Evolutionary conservation across 2,113 vertebrate genomes (phyloP).

Genomic region (Vireo altiloquus): DNA sequence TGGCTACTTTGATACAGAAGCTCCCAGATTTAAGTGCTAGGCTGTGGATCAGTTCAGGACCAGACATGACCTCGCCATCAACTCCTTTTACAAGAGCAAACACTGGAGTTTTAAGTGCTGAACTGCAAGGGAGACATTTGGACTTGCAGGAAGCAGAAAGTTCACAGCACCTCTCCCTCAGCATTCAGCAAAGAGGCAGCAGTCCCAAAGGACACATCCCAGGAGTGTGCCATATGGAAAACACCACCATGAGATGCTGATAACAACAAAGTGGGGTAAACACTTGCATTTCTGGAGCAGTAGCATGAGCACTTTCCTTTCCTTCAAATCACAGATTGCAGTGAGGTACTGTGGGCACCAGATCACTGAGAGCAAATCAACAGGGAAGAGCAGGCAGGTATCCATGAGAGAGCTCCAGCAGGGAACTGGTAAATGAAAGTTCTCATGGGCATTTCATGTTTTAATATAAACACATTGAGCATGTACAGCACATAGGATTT

Average conservation of each 20-base stretch:
- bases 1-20: background rate
- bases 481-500: background rate
- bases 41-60: background rate
- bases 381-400: background rate
- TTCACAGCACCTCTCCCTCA: background rate
- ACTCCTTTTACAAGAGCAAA: background rate
- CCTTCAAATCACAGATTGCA: background rate
- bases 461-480: background rate
- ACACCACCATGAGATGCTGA: background rate
- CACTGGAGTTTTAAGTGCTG: background rate
- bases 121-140: background rate
- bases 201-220: background rate
- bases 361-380: background rate
- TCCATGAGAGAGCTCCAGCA: background rate
- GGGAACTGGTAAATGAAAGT: background rate
- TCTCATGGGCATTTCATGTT: background rate
- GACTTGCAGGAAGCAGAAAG: background rate
- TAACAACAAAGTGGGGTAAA: background rate
- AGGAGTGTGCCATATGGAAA: background rate
- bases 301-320: background rate
- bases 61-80: background rate
- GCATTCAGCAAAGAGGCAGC: background rate
- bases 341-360: background rate
- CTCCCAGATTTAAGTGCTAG: background rate
- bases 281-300: background rate